phyloP scores from a whole-genome alignment of 2,888 invertebrate species.

The Nysson spinosus region DNA sequence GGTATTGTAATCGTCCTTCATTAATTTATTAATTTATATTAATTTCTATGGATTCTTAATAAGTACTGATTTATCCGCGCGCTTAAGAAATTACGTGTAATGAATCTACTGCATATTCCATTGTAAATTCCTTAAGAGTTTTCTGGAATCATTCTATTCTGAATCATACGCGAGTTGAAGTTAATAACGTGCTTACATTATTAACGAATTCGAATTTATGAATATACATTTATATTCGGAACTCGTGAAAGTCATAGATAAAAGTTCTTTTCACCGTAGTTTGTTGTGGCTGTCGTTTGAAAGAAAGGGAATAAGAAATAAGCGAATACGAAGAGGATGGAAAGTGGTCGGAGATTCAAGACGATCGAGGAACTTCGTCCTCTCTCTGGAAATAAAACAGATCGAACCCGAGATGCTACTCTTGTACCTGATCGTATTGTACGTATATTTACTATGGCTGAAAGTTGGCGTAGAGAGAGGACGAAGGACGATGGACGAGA shows the following conservation, averaged over 20 bases:
- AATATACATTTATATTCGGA: too few species aligned
- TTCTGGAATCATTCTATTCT: too few species aligned
- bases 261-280: too few species aligned
- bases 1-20: conserved; percentile 18
- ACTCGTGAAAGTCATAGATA: too few species aligned
- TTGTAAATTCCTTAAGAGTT: too few species aligned
- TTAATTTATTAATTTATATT: conserved; percentile 33
- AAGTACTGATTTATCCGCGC: conserved; percentile 2
- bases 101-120: too few species aligned
- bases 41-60: conserved; percentile 11
- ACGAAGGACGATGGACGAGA: conserved; percentile 31
- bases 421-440: conserved; percentile 69
- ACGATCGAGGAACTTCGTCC: conserved; percentile 37
- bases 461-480: conserved; percentile 51
- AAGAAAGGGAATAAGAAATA: too few species aligned
- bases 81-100: neutral
- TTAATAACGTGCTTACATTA: too few species aligned
- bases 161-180: too few species aligned
- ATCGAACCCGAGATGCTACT: conserved; percentile 65
- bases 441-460: conserved; percentile 59
- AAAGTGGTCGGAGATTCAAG: conserved; percentile 15
- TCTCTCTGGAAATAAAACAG: conserved; percentile 43
- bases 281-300: too few species aligned
- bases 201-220: neutral
- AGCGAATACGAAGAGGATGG: conserved; percentile 13